Base-by-base conservation (phyloP, 2,888 invertebrate species). In the Eucriotettix oculatus region DNA sequence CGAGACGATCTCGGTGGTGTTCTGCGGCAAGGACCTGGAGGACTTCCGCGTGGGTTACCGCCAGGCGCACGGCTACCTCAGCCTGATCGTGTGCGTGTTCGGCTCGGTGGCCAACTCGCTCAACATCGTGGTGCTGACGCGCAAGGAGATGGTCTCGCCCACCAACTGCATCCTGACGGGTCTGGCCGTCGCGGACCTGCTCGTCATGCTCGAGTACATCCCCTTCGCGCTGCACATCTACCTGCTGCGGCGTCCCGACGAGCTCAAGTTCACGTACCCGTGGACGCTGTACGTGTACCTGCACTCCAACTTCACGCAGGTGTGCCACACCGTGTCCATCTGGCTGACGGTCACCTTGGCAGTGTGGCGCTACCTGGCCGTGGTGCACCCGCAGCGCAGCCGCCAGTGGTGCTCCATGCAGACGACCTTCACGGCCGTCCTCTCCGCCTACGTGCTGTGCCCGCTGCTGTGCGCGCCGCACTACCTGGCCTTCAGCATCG, bases 251-350 rank as follows among this genome's bases (percentile, higher is more conserved):
- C n/a, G 58, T 1, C 77, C 80, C 65, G 75, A 77, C 48, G 60
- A 66, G 42, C 66, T 66, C 14, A 80, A 81, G 67, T 55, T n/a
- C n/a, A 40, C 55, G 1, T 91, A 90, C 72, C 78, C 82, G 3
- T 90, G 90, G 87, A 83, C 89, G 0, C 79, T 86, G 29, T 91
- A 89, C 72, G 87, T 90, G n/a, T 81, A 90, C 65, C 88, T 94
- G 68, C 94, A 95, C 73, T 90, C 90, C 42, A 86, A 90, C 69
- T 93, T 93, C 72, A 85, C 89, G 40, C 62, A 85, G 71, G 81
- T 87, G 56, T 80, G 88, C 65, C 91, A 91, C 73, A 89, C 90
- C 0, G 84, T 87, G 16, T 89, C 90, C 44, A 89, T 90, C 64
- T 90, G 87, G 73, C 78, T 91, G 65, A 89, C 87, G 0, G 77